Percentiles rank a stretch among this genome's conserved stretches.
Evolutionary conservation across 1,140 invertebrate genomes (phyloP).

Genomic region (Ephestia elutella): DNA sequence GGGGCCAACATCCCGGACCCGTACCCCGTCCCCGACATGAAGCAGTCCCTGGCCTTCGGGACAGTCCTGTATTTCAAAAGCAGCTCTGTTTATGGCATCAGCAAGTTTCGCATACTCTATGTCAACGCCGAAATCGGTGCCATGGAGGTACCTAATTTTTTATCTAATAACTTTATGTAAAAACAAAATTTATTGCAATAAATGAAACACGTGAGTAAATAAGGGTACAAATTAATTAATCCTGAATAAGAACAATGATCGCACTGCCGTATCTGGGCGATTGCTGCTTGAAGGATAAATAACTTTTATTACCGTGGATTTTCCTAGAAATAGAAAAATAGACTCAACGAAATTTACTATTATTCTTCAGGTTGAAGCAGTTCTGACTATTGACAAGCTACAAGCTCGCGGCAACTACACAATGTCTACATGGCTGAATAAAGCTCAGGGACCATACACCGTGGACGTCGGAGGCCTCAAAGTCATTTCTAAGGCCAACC

Average conservation of each 20-base stretch:
- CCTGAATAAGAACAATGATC: too few relatives aligned
- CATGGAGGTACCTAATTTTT: conserved; percentile 54
- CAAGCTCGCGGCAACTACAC: conserved; percentile 85
- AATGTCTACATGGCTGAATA: conserved; percentile 80
- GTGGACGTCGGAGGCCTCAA: conserved; percentile 82
- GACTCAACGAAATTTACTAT: too few relatives aligned
- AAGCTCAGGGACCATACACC: conserved; percentile 83
- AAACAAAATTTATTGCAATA: too few relatives aligned
- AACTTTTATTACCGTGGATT: too few relatives aligned
- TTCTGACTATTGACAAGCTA: conserved; percentile 79
- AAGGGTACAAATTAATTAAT: too few relatives aligned
- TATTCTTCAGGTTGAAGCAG: conserved; percentile 78
- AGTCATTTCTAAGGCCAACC: conserved; percentile 78
- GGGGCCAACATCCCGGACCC: conserved; percentile 85
- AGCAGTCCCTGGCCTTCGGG: conserved; percentile 79
- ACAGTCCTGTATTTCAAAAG: conserved; percentile 81
- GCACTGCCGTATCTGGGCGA: too few relatives aligned
- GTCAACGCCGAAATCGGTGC: conserved; percentile 52
- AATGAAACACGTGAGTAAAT: too few relatives aligned
- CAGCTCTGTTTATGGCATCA: conserved; percentile 82
- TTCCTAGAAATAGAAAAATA: too few relatives aligned
- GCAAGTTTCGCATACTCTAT: conserved; percentile 82
- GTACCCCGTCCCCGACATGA: conserved; percentile 84
- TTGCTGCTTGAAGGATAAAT: too few relatives aligned
- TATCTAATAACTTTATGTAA: neutral